Evolutionary conservation across 2,797 vertebrate species (phyloP).

Genomic region (Chelonia mydas): DNA sequence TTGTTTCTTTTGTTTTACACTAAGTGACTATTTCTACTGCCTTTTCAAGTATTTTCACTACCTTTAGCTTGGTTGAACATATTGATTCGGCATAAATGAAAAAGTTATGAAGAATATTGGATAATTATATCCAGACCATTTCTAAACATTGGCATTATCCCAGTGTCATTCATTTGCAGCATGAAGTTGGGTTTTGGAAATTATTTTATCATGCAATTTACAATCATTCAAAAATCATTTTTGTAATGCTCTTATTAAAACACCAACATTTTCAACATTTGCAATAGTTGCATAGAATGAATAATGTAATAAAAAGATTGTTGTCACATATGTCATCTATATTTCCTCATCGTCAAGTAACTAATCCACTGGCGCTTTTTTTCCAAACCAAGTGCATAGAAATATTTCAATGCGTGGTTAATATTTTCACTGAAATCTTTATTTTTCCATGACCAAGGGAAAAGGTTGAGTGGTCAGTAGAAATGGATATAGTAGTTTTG

Average conservation of each 20-base stretch:
- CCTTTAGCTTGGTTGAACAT: background rate
- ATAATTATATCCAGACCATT: background rate
- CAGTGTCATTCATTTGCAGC: background rate
- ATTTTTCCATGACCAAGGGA: background rate
- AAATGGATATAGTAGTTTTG: background rate
- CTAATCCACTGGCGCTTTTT: background rate
- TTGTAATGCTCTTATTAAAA: background rate
- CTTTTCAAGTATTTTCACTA: background rate
- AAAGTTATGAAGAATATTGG: background rate
- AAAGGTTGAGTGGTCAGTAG: background rate
- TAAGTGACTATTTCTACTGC: background rate
- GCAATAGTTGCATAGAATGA: background rate
- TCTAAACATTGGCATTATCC: background rate
- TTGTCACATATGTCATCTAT: background rate
- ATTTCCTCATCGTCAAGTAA: background rate
- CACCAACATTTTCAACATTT: background rate
- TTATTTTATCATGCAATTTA: background rate
- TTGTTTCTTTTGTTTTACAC: background rate
- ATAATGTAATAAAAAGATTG: background rate
- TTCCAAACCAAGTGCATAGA: background rate
- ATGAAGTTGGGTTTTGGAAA: background rate
- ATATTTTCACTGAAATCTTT: background rate
- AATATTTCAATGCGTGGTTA: background rate
- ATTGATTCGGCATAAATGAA: fast-evolving
- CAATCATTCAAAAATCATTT: fast-evolving